These are phyloP conservation scores for Potamilus streckersoni DNA, from an alignment of 1,140 invertebrate species.

Conservation along the genomic window DNA sequence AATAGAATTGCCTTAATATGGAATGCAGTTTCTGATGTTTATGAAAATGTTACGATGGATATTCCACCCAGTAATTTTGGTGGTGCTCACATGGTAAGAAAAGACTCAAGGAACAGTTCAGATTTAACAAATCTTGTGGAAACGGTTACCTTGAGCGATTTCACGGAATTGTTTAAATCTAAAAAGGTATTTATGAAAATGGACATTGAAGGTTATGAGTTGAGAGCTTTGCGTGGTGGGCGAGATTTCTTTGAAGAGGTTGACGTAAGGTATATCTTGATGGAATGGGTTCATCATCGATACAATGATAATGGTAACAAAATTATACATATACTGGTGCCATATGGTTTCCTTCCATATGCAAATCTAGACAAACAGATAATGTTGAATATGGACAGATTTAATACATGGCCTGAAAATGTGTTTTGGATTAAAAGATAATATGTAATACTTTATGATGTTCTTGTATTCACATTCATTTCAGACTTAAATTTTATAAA, in stretches of 20 bases:
- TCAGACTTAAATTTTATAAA: too few species aligned
- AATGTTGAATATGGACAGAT: conserved; percentile 16
- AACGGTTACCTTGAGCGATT: conserved; percentile 36
- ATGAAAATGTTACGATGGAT: conserved; percentile 32
- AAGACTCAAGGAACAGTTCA: neutral
- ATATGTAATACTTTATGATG: neutral
- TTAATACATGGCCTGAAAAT: conserved; percentile 28
- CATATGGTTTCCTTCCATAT: conserved; percentile 22
- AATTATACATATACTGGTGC: conserved; percentile 7
- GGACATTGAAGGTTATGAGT: conserved; percentile 48
- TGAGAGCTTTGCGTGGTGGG: conserved; percentile 31
- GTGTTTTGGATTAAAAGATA: conserved; percentile 28
- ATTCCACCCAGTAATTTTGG: conserved; percentile 47
- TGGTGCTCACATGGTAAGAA: conserved; percentile 32
- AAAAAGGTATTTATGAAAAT: conserved; percentile 31
- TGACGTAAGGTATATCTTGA: conserved; percentile 47
- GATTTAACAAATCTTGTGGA: neutral
- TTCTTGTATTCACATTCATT: too few species aligned
- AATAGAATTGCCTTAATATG: conserved; percentile 37
- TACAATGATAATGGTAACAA: conserved; percentile 7
- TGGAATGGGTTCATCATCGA: conserved; percentile 49
- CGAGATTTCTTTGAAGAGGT: conserved; percentile 36
- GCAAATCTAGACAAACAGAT: neutral
- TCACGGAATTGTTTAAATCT: conserved; percentile 18
- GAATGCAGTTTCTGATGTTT: conserved; percentile 43